phyloP scores from a whole-genome alignment of 2,113 vertebrate genomes.

The Galemys pyrenaicus region DNA sequence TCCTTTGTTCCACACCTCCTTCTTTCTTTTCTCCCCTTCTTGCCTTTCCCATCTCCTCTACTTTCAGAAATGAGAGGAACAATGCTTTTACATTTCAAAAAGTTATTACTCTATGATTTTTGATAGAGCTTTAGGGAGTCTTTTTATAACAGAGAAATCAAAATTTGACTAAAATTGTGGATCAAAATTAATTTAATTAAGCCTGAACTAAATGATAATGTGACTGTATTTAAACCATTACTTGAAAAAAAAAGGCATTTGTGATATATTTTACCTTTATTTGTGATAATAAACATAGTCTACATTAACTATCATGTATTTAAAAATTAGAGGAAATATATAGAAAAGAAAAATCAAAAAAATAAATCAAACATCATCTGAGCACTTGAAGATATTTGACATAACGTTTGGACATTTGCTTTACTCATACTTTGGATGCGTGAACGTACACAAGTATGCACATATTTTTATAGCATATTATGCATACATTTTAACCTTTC shows the following conservation, averaged over 20 bases:
- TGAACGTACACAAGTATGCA: not conserved
- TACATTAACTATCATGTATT: not conserved
- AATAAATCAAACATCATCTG: not conserved
- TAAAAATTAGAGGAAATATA: not conserved
- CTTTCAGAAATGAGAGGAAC: not conserved
- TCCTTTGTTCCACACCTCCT: accelerated
- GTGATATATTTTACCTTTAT: not conserved
- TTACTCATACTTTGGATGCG: not conserved
- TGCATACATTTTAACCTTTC: not conserved
- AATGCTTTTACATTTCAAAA: not conserved
- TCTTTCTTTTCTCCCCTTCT: not conserved
- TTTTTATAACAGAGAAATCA: not conserved
- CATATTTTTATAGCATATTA: not conserved
- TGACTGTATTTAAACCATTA: not conserved
- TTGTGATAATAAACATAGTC: not conserved
- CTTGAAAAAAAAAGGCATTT: not conserved
- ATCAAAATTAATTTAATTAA: conserved; percentile 35
- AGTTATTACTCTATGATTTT: not conserved
- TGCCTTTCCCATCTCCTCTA: not conserved
- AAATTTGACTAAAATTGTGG: not conserved
- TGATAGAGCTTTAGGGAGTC: not conserved
- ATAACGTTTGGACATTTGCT: not conserved
- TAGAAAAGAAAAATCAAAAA: not conserved
- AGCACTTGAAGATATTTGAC: not conserved
- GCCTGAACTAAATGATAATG: not conserved